Evolutionary conservation across 2,797 vertebrate genomes (phyloP), one percentile per base, ranked within the genome.

Genomic region (Crenuchus spilurus): DNA sequence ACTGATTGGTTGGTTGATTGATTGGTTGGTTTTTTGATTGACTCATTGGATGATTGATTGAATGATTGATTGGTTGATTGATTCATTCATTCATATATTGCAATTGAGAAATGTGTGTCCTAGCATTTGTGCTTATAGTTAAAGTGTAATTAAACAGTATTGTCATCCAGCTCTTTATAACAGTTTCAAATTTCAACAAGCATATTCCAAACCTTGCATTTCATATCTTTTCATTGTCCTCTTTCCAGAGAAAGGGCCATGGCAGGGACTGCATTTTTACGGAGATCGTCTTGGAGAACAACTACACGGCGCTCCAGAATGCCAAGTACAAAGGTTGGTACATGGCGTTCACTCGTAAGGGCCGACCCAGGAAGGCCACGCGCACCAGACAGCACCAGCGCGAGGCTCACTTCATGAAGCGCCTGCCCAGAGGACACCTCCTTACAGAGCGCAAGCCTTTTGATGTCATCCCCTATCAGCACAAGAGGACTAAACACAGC

Each of bases 361-460:
- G 98, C 62, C 95, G 95, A 58, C 98, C 98, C 0, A 92, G 96
- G 80, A 99, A 97, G 88, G 98, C 97, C 84, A 97, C 95, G 75
- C 95, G 94, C 91, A 99, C 97, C 52, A 95, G 94, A 72, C 97
- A 99, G 91, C 98, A 99, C 92, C 98, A 99, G 87, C 93, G 96
- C 13, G 97, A 99, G 90, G 97, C 98, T 55, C 98, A 99, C 79
- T 99, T 99, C 91, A 99, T 99, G 98, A 99, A 99, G 90, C 91
- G 98, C 61, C 93, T 97, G 42, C 96, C 96, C 79, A 95, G 94
- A 79, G 97, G 96, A 60, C 97, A 97, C 89, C 92, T 97, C 89
- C 94, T 96, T 78, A 95, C 94, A 0, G 97, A 98, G 87, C 93
- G 92, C 82, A 93, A 94, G 70, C 94, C 95, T 79, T 99, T 99